Conservation (phyloP, 92 coral and sea anemone species). For the Blastomussa wellsi region DNA sequence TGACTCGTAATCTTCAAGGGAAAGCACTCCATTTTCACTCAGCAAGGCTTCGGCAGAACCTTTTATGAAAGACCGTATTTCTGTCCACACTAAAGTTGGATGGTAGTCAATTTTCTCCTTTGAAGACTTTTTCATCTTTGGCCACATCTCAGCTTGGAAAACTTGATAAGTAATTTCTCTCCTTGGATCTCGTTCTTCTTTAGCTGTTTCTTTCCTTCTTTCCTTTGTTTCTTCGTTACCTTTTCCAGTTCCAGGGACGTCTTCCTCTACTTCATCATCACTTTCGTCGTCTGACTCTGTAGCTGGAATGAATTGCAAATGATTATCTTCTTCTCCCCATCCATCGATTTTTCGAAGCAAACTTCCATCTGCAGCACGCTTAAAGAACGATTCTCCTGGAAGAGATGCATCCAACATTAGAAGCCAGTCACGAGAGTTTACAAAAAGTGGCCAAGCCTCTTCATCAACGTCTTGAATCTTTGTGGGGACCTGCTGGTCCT, state of each 20-base stretch:
- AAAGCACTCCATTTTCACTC: conserved; percentile 68
- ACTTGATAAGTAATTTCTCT: conserved; percentile 90
- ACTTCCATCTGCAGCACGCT: conserved; percentile 78
- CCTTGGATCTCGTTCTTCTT: conserved; percentile 61
- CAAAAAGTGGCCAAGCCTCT: conserved; percentile 89
- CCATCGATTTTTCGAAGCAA: conserved; percentile 77
- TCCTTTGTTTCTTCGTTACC: neutral
- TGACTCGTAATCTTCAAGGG: conserved; percentile 71
- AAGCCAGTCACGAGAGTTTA: conserved; percentile 85
- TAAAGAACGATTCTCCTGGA: conserved; percentile 77
- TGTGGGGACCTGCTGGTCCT: conserved; percentile 64
- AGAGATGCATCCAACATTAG: conserved; percentile 92
- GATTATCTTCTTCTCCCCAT: conserved; percentile 92
- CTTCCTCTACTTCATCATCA: conserved; percentile 58
- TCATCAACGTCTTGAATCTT: conserved; percentile 75
- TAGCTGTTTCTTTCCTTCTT: conserved; percentile 24
- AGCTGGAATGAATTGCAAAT: conserved; percentile 71
- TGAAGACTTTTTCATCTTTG: conserved; percentile 69
- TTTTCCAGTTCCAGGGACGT: conserved; percentile 3
- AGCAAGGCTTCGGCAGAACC: conserved; percentile 91
- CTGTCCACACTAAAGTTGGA: conserved; percentile 97
- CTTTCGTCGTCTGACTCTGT: conserved; percentile 74
- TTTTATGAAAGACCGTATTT: conserved; percentile 95
- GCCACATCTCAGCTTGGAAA: conserved; percentile 88
- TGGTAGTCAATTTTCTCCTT: conserved; percentile 73